These are phyloP conservation scores for Poecile montanus DNA, from an alignment of 2,797 vertebrate species.

Conservation along the genomic window DNA sequence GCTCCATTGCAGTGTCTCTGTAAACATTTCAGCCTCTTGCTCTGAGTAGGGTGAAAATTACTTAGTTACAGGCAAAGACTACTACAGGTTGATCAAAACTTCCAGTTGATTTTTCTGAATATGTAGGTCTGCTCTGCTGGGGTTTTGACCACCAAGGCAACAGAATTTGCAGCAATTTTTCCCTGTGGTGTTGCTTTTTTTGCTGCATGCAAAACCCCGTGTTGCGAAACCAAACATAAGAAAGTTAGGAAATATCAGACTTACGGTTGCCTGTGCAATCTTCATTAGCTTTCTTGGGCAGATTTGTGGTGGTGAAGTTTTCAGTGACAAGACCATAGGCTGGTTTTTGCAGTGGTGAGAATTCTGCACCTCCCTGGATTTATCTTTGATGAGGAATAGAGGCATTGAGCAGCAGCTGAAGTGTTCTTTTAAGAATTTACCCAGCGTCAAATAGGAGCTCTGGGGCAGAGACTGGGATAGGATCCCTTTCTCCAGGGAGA, in stretches of 20 bases:
- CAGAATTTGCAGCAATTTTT: not conserved
- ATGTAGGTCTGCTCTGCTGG: not conserved
- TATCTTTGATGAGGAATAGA: not conserved
- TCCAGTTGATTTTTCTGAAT: not conserved
- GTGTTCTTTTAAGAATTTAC: not conserved
- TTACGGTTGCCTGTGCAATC: not conserved
- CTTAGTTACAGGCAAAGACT: not conserved
- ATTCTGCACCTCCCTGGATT: not conserved
- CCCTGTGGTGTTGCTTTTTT: not conserved
- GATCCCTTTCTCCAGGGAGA: not conserved
- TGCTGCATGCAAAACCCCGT: not conserved
- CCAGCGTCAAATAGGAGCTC: not conserved
- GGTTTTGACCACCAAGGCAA: not conserved
- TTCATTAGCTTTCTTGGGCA: not conserved
- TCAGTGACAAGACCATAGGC: no score
- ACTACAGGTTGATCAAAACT: not conserved
- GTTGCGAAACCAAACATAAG: not conserved
- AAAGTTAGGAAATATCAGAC: not conserved
- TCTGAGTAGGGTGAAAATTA: not conserved
- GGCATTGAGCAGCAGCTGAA: not conserved
- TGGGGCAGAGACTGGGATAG: not conserved
- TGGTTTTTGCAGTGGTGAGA: not conserved
- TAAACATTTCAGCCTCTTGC: not conserved
- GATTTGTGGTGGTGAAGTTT: not conserved
- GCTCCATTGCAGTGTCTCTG: not conserved